These are phyloP conservation scores for Theristus sp. DNA, from an alignment of 2,888 invertebrate genomes.

Conservation along the genomic window DNA sequence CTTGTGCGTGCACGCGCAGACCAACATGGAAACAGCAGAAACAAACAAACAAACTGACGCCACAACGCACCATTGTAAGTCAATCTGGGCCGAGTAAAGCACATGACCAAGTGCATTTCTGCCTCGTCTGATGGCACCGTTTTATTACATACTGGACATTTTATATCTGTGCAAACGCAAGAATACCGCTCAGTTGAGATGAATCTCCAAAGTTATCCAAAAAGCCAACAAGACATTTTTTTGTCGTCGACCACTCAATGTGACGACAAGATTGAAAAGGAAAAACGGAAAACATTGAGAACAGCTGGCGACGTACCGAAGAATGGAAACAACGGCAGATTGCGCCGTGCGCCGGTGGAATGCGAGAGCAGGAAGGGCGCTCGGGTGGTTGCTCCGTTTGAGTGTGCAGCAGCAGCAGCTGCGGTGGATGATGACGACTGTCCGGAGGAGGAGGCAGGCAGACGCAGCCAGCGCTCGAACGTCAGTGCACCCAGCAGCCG, in stretches of 20 bases:
- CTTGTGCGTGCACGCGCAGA: no score
- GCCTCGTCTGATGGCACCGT: slow-evolving; percentile 93
- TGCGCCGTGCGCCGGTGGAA: background rate
- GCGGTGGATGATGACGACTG: background rate
- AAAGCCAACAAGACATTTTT: no score
- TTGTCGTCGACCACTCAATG: no score
- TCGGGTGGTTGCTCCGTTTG: background rate
- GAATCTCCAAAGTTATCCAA: no score
- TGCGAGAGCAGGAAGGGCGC: background rate
- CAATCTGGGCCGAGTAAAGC: slow-evolving; percentile 93
- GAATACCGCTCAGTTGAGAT: no score
- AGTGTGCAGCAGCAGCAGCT: background rate
- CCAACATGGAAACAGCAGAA: no score
- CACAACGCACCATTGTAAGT: slow-evolving; percentile 75
- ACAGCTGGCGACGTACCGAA: background rate
- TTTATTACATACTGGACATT: slow-evolving; percentile 97
- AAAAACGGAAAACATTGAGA: no score
- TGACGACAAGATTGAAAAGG: no score
- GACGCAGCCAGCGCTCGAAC: background rate
- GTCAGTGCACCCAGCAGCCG: background rate
- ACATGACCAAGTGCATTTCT: slow-evolving; percentile 97
- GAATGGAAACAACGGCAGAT: background rate
- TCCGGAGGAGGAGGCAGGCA: background rate
- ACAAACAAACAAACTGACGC: no score
- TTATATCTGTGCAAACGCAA: slow-evolving; percentile 52